Base-by-base conservation (phyloP, 2,113 vertebrate species). In the Pollimyrus isidori region DNA sequence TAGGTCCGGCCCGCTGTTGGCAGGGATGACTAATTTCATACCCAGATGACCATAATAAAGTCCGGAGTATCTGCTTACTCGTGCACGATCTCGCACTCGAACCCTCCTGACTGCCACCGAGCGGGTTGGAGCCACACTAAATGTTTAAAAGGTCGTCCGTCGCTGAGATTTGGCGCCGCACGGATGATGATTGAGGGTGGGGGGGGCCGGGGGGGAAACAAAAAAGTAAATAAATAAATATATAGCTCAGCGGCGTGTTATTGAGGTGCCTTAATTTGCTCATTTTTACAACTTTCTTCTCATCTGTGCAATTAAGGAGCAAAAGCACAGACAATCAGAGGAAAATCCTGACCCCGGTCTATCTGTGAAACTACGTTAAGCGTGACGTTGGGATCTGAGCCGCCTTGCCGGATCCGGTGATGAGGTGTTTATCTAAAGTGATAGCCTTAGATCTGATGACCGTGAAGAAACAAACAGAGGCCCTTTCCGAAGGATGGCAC, bases 21-120 rank as follows among this genome's bases (percentile, higher is more conserved):
- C 95, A 95, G 93, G 93, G 94, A 93, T 95, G 95, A 95, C 95
- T 96, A 95, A 96, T 96, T 96, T 96, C 96, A 96, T 95, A 95
- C 94, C 92, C 95, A 94, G 94, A 96, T 94, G 95, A 94, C 95
- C 94, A 93, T 95, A 95, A 95, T 96, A 95, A 95, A 96, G 94
- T 95, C 93, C 88, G 90, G 90, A 91, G 94, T 95, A 93, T 96
- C 95, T 95, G 94, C 94, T 96, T 95, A 96, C 94, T 94, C 93
- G 94, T 90, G 93, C 92, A 93, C 93, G 93, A 94, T 95, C 93
- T 92, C 88, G 91, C 93, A 92, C 92, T 95, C 92, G 93, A 92
- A 94, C 93, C 92, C 92, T 95, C 93, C 94, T 94, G 93, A 95
- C 93, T 92, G 92, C 90, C 93, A 92, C 93, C 91, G 93, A 95